Percentiles rank a stretch among this genome's conserved stretches.
These are phyloP conservation scores for Rachycentron canadum DNA, from an alignment of 2,797 vertebrate species.

Conservation along the genomic window DNA sequence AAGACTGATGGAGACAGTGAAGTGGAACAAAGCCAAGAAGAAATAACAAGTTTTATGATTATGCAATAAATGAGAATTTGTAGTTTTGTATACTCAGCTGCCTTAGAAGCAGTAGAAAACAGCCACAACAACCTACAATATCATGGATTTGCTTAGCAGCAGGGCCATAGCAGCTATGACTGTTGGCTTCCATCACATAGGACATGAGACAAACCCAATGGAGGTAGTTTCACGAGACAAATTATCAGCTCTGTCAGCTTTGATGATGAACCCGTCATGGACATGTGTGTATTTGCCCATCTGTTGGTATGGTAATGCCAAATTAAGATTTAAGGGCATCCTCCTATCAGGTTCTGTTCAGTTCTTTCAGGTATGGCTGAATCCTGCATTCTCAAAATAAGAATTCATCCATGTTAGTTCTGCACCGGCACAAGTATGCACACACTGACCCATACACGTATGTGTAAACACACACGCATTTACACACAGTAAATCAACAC, in stretches of 20 bases:
- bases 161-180: conserved; percentile 1
- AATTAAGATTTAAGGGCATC: conserved; percentile 46
- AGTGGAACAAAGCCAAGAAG: not conserved
- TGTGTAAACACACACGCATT: not conserved
- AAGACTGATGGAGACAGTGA: conserved; percentile 9
- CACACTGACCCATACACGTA: conserved; percentile 1
- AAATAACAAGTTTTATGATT: conserved; percentile 6
- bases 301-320: conserved; percentile 48
- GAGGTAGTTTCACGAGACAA: not conserved
- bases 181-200: not conserved
- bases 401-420: not conserved
- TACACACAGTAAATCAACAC: conserved; percentile 24
- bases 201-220: not conserved
- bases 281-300: conserved; percentile 36
- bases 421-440: conserved; percentile 11
- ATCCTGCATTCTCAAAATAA: conserved; percentile 10
- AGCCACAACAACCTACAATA: not conserved
- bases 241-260: not conserved
- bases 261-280: conserved; percentile 31
- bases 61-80: not conserved
- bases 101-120: not conserved
- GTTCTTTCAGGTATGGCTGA: not conserved
- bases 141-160: not conserved
- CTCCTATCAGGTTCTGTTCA: conserved; percentile 13
- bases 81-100: not conserved